Base-by-base conservation (phyloP, 2,888 invertebrate genomes). In the Drosophila kokeensis region DNA sequence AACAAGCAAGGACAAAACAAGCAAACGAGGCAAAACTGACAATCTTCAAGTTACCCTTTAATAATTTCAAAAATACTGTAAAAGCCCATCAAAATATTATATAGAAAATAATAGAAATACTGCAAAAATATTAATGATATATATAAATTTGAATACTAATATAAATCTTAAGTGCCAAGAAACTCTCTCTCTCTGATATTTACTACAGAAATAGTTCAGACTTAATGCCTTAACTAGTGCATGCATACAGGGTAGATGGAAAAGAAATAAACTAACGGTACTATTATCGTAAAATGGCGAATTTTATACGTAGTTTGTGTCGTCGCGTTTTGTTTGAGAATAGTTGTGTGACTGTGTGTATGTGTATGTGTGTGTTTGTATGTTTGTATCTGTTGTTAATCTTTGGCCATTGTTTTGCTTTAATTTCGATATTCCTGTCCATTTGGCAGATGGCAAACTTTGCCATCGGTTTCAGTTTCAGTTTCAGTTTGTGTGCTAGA, bases 361-460 rank as follows among this genome's bases (percentile, higher is more conserved):
- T 61, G 15, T 64, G 24, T 58, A 27, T 48, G 53, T 81, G 61
- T 75, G 40, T 64, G 69, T 65, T 48, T 62, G 36, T 66, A 38
- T 59, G 55, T 24, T 48, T 48, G 63, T 88, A 72, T 83, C 83
- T 73, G 79, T 77, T 86, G 81, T 83, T 90, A 90, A 88, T 90
- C 89, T 87, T 83, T 83, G 70, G 54, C 53, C 80, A 90, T 81
- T 90, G 90, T 88, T 90, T 88, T 82, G 89, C 82, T 82, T 80
- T 77, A 89, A 87, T 81, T 81, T 89, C 76, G 73, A 82, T 80
- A 83, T 82, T 91, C 78, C 83, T 72, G 79, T 79, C 58, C 73
- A 77, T 89, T 89, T 80, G 81, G 77, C 79, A 78, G 75, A 75
- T 66, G 73, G 66, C 69, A 81, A 70, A 88, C 75, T 88, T 79